These are phyloP conservation scores for Gracilinanus agilis DNA, from an alignment of 2,113 vertebrate genomes.

Conservation along the genomic window DNA sequence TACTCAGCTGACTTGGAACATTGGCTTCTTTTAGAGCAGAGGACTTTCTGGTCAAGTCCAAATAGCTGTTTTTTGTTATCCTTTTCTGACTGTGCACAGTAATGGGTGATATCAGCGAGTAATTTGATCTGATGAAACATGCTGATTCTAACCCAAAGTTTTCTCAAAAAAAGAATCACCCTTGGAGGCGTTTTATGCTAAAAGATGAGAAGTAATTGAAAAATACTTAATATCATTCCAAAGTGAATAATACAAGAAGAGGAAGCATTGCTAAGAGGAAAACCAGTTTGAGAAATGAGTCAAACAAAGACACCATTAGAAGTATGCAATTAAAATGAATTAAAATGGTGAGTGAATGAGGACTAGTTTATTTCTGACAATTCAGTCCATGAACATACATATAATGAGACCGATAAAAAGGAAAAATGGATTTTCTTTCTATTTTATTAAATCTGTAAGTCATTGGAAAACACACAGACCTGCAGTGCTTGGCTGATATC, in stretches of 20 bases:
- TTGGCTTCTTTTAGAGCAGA: neutral
- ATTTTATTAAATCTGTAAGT: conserved; percentile 64
- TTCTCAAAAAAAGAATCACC: neutral
- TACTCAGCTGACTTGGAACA: neutral
- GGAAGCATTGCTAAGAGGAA: neutral
- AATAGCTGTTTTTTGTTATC: neutral
- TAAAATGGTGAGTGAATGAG: conserved; percentile 26
- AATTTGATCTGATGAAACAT: neutral
- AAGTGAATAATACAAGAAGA: neutral
- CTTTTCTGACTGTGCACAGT: neutral
- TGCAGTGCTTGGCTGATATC: neutral
- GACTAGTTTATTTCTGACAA: conserved; percentile 34
- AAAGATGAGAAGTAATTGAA: conserved; percentile 36
- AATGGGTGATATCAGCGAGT: neutral
- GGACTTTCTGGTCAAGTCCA: neutral
- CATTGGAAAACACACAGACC: conserved; percentile 44
- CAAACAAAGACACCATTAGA: conserved; percentile 48
- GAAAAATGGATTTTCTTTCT: conserved; percentile 57
- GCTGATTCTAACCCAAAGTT: conserved; percentile 43
- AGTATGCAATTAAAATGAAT: conserved; percentile 56
- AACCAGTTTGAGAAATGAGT: conserved; percentile 37
- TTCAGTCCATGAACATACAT: neutral
- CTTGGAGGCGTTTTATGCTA: conserved; percentile 14
- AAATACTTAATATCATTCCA: conserved; percentile 41
- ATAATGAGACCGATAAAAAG: conserved; percentile 29